Conservation (phyloP, 1,140 invertebrate species). For the Drosophila orena region DNA sequence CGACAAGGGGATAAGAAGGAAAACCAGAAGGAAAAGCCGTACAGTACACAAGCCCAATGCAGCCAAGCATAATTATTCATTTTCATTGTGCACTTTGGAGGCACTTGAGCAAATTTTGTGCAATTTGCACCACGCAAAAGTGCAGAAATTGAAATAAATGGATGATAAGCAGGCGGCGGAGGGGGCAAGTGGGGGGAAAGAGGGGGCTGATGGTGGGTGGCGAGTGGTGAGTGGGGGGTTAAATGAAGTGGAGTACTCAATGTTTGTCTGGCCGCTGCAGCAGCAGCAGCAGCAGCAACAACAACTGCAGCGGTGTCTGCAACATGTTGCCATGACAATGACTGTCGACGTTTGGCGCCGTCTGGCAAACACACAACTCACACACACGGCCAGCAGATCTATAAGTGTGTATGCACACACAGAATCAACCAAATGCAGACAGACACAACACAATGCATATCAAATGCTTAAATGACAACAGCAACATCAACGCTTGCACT, state of each 20-base stretch:
- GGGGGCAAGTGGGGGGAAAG: neutral
- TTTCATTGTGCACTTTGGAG: conserved; percentile 52
- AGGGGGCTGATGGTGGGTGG: neutral
- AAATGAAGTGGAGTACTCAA: conserved; percentile 25
- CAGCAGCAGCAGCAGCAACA: conserved; percentile 17
- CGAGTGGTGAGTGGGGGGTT: neutral
- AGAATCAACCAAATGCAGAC: conserved; percentile 8
- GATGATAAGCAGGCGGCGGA: conserved; percentile 54
- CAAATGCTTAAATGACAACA: conserved; percentile 80
- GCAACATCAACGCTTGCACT: conserved; percentile 42
- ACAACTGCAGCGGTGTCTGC: conserved; percentile 45
- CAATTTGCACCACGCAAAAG: conserved; percentile 68
- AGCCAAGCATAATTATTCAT: conserved; percentile 73
- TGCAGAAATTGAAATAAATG: conserved; percentile 82
- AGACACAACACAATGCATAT: conserved; percentile 69
- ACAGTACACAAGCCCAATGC: conserved; percentile 27
- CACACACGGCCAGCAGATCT: conserved; percentile 2
- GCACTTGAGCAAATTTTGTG: conserved; percentile 68
- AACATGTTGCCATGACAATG: conserved; percentile 81
- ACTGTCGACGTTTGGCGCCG: conserved; percentile 68
- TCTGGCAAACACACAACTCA: conserved; percentile 44
- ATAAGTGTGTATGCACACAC: conserved; percentile 22
- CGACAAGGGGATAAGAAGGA: conserved; percentile 12
- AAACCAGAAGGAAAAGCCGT: neutral
- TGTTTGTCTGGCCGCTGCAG: conserved; percentile 42